phyloP scores from a whole-genome alignment of 2,113 vertebrate genomes.

The Paramormyrops kingsleyae region DNA sequence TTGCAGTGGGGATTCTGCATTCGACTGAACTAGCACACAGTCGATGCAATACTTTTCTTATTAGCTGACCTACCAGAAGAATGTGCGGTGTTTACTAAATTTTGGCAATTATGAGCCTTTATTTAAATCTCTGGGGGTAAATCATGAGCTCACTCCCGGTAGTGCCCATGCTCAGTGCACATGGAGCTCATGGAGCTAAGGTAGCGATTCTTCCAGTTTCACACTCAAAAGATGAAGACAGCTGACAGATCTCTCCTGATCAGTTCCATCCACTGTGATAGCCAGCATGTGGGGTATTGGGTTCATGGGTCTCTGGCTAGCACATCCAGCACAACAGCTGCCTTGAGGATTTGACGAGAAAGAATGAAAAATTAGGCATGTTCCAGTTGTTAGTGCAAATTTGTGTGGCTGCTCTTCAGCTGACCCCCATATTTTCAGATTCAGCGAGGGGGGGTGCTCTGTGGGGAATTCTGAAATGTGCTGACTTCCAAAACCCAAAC shows the following conservation, averaged over 20 bases:
- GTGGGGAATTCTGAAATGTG: neutral
- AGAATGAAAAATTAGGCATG: slow-evolving; percentile 8
- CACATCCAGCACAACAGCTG: slow-evolving; percentile 1
- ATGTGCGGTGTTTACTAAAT: neutral
- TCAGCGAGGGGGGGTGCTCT: neutral
- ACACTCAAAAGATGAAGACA: neutral
- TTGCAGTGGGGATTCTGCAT: neutral
- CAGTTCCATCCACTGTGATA: neutral
- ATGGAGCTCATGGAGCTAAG: neutral
- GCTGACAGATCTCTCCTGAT: neutral
- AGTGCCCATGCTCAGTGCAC: neutral
- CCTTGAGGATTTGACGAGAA: neutral
- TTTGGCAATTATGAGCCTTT: neutral
- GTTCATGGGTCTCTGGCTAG: neutral
- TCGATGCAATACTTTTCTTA: neutral
- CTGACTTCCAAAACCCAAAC: neutral
- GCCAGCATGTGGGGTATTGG: neutral
- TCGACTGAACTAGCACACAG: neutral
- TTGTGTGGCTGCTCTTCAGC: neutral
- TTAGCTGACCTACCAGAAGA: neutral
- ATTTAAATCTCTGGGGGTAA: neutral
- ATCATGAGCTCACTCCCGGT: neutral
- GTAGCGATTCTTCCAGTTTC: neutral
- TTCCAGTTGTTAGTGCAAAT: neutral
- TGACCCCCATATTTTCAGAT: neutral